Conservation (phyloP, 2,797 vertebrate species). For the Simalia tracyae region DNA sequence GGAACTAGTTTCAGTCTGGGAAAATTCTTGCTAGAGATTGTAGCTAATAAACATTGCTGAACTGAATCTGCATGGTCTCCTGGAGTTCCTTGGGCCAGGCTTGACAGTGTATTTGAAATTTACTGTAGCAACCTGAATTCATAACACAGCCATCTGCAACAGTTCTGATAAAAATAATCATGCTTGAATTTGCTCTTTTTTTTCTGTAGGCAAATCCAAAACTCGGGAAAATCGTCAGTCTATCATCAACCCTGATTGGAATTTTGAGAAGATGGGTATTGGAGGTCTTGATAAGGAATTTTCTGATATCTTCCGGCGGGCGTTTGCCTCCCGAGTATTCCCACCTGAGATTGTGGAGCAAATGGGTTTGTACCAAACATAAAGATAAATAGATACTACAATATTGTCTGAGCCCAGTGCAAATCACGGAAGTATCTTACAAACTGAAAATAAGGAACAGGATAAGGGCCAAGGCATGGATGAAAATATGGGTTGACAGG, state of each 20-base stretch:
- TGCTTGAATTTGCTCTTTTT: not conserved
- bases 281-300: slow-evolving; percentile 96
- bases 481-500: not conserved
- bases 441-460: not conserved
- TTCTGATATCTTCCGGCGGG: slow-evolving; percentile 92
- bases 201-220: slow-evolving; percentile 85
- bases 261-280: slow-evolving; percentile 98
- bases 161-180: not conserved
- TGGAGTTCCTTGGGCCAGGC: too few species aligned
- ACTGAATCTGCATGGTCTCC: too few species aligned
- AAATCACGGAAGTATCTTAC: not conserved
- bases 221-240: slow-evolving; percentile 91
- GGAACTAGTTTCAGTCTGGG: too few species aligned
- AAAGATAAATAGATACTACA: not conserved
- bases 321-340: slow-evolving; percentile 95
- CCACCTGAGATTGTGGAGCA: slow-evolving; percentile 97
- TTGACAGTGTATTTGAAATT: not conserved
- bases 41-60: too few species aligned
- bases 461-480: not conserved
- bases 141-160: not conserved
- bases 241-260: slow-evolving; percentile 98
- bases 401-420: too few species aligned
- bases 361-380: slow-evolving; percentile 84
- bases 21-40: too few species aligned
- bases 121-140: not conserved